Conservation (phyloP, 2,113 vertebrate species). For the Chascanopsetta lugubris region DNA sequence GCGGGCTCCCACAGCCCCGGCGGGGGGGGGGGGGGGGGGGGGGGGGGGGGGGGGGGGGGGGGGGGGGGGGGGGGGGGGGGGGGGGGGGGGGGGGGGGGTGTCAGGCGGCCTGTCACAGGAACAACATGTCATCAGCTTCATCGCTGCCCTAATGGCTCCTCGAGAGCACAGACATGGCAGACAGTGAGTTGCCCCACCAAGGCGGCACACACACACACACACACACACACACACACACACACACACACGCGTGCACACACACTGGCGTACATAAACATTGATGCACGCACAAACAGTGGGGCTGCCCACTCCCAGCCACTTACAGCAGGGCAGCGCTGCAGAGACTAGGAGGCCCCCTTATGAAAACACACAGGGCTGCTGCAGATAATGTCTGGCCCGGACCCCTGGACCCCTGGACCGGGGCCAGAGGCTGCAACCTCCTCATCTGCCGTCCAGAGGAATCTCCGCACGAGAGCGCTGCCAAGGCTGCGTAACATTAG, state of each 20-base stretch:
- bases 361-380: constrained; percentile 71
- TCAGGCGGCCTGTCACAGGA: constrained; percentile 74
- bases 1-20: constrained; percentile 62
- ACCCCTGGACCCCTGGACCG: constrained; percentile 62
- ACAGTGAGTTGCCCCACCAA: constrained; percentile 64
- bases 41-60: too few relatives aligned
- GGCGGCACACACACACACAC: constrained; percentile 45
- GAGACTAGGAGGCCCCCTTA: constrained; percentile 68
- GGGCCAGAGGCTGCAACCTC: constrained; percentile 50
- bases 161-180: constrained; percentile 69
- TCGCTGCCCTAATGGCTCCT: constrained; percentile 72
- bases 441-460: constrained; percentile 48
- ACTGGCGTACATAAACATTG: constrained; percentile 39
- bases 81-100: constrained; percentile 60
- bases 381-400: constrained; percentile 72
- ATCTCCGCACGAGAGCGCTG: constrained; percentile 35
- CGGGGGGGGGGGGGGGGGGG: constrained; percentile 29
- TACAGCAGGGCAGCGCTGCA: constrained; percentile 52
- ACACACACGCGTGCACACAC: constrained; percentile 20
- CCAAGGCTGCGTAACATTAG: constrained; percentile 36
- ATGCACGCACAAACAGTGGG: constrained; percentile 42
- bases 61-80: constrained; percentile 29
- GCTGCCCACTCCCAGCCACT: constrained; percentile 62
- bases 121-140: constrained; percentile 83
- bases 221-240: too few relatives aligned